Base-by-base conservation (phyloP, 53 echinoderm and acorn worm genomes). In the Zoroaster sp. region DNA sequence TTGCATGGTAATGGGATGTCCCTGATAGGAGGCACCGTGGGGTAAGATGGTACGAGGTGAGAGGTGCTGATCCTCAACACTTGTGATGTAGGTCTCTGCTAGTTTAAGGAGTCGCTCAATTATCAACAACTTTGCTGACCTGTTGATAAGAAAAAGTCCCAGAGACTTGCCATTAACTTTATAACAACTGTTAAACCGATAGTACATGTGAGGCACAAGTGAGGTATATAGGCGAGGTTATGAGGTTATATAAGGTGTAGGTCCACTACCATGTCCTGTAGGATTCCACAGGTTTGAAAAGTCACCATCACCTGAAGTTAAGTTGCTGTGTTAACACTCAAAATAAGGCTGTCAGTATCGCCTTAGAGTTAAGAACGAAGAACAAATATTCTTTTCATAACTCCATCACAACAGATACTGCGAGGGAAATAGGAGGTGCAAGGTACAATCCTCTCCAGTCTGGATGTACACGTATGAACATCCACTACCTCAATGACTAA, bases 1-100 rank as follows among this genome's bases (percentile, higher is more conserved):
- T 81, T 96, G 95, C 93, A 99, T 94, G 35, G 95, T 95, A 89
- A 99, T 93, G 30, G 99, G 96, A 9, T 93, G 99, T 34, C 99
- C 99, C 83, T 99, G 99, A 93, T 94, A 99, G 66, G 99, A 99
- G 33, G 96, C 99, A 7, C 94, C 99, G 67, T 99, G 99, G 38
- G 99, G 99, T 36, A 94, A 80, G 90, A 99, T 99, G 35, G 99
- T 99, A 13, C 99, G 91, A 37, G 95, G 78, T 18, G 91, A 83
- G 38, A 91, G 89, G 38, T 96, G 91, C 45, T 95, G 94, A 65
- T 99, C 96, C 51, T 99, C 99, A 18, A 99, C 99, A 0, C 94
- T 99, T 21, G 96, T 96, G 32, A 99, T 93, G 80, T 99, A 99
- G 17, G 93, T 96, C 90, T 94, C 93, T 8, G 99, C 99, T 53